Percentiles rank a stretch among this genome's conserved stretches.
Evolutionary conservation across 2,797 vertebrate species (phyloP).

Genomic region (Darevskia nairensis): DNA sequence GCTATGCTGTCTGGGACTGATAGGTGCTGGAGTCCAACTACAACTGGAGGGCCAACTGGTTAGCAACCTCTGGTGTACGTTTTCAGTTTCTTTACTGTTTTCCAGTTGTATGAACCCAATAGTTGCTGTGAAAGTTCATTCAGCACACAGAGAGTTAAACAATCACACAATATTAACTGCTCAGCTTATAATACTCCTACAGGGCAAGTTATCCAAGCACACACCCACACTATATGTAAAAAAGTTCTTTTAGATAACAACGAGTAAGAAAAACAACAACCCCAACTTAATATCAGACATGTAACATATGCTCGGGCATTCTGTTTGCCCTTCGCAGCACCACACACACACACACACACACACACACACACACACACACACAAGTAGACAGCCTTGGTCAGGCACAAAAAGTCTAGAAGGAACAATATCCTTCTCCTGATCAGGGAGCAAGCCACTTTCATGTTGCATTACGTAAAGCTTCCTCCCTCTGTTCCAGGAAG

Average conservation of each 20-base stretch:
- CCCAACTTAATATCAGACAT: not conserved
- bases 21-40: no score
- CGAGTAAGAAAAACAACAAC: not conserved
- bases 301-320: not conserved
- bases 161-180: constrained; percentile 11
- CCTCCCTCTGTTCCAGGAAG: constrained; percentile 44
- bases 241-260: constrained; percentile 11
- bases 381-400: not conserved
- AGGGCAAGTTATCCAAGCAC: not conserved
- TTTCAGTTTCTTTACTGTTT: not conserved
- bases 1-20: no score
- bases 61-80: not conserved
- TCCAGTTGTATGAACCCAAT: not conserved
- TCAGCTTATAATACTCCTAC: not conserved
- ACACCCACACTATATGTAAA: not conserved
- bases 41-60: not conserved
- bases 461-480: constrained; percentile 37
- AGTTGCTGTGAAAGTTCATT: not conserved
- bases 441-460: constrained; percentile 27
- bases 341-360: not conserved
- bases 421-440: constrained; percentile 34
- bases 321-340: not conserved
- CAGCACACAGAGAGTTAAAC: not conserved
- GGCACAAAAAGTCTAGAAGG: constrained; percentile 13
- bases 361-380: not conserved